These are phyloP conservation scores for Noturus placidus DNA, from an alignment of 2,113 vertebrate species.

Conservation along the genomic window DNA sequence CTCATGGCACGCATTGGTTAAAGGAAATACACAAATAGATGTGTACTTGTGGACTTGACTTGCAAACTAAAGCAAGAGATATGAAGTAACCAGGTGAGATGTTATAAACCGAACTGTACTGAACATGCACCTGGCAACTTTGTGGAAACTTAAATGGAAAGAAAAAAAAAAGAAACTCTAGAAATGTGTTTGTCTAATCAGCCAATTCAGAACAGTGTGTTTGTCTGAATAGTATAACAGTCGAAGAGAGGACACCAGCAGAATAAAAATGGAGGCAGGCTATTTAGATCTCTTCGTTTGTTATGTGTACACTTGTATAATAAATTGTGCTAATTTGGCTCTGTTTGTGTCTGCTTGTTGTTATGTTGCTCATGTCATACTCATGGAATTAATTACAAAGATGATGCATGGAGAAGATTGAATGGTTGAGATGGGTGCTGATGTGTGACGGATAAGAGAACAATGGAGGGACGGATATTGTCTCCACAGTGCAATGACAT, in stretches of 20 bases:
- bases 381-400: constrained; percentile 25
- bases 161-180: neutral
- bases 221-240: constrained; percentile 11
- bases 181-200: constrained; percentile 14
- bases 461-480: constrained; percentile 70
- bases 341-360: constrained; percentile 30
- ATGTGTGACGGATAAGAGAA: constrained; percentile 60
- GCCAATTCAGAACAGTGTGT: neutral
- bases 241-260: constrained; percentile 37
- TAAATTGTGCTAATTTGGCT: constrained; percentile 40
- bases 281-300: constrained; percentile 6
- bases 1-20: constrained; percentile 81
- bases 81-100: neutral
- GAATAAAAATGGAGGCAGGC: constrained; percentile 25
- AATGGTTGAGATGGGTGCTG: constrained; percentile 21
- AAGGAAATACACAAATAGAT: constrained; percentile 64
- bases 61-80: constrained; percentile 10
- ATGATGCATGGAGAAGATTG: constrained; percentile 8
- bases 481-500: constrained; percentile 50
- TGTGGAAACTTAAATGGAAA: constrained; percentile 4
- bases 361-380: constrained; percentile 3
- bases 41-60: constrained; percentile 21
- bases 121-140: neutral
- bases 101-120: neutral
- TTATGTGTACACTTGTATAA: constrained; percentile 43